A percentile compares a stretch with the other conserved stretches of the same genome.
These are phyloP conservation scores for Orchesella flavescens DNA, from an alignment of 2,888 invertebrate genomes.

Conservation along the genomic window DNA sequence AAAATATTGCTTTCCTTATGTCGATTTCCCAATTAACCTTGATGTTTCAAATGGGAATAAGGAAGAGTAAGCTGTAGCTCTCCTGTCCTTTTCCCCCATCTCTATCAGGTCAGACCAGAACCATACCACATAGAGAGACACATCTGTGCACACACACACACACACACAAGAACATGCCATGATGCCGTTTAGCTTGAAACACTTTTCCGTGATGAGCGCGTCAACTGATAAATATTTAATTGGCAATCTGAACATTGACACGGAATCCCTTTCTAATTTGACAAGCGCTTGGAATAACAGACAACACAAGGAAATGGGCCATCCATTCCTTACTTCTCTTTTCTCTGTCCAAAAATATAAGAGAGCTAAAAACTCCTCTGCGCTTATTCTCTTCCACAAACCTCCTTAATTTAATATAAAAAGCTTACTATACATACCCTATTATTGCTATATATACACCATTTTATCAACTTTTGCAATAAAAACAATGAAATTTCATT, in stretches of 20 bases:
- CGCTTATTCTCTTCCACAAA: too few species aligned
- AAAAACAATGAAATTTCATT: too few species aligned
- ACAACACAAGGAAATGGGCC: too few species aligned
- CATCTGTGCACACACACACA: background rate
- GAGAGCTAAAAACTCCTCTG: too few species aligned
- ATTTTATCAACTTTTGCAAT: too few species aligned
- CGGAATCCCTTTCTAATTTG: slow-evolving; percentile 38
- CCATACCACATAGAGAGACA: background rate
- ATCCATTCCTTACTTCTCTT: too few species aligned
- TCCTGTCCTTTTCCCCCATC: background rate
- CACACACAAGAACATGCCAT: too few species aligned
- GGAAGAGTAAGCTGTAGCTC: background rate
- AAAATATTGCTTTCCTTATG: slow-evolving; percentile 10
- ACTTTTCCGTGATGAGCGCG: background rate
- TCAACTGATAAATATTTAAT: slow-evolving; percentile 42
- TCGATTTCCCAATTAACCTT: slow-evolving; percentile 49
- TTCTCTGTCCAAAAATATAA: too few species aligned
- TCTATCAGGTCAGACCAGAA: background rate
- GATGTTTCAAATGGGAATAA: slow-evolving; percentile 36
- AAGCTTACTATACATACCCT: too few species aligned
- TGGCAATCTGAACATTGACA: slow-evolving; percentile 21
- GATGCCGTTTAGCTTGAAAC: too few species aligned
- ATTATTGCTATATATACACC: too few species aligned
- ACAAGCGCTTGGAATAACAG: background rate
- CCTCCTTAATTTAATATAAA: too few species aligned